Percentiles rank a stretch among this genome's conserved stretches.
Conservation (phyloP, 2,888 invertebrate species). For the Hirtodrosophila confusa region DNA sequence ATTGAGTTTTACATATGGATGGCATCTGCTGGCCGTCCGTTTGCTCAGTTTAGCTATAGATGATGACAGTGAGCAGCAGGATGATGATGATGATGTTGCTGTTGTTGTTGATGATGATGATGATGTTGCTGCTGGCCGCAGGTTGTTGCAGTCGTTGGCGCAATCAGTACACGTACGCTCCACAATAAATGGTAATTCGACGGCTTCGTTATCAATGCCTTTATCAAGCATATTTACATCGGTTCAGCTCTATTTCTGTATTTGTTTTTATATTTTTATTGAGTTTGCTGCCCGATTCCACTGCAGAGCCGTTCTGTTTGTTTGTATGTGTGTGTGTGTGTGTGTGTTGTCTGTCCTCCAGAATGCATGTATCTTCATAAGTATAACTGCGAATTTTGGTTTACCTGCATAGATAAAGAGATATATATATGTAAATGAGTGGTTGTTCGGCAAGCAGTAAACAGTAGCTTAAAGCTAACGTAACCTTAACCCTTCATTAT, state of each 20-base stretch:
- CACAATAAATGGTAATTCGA: conserved; percentile 55
- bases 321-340: neutral
- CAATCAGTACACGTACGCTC: conserved; percentile 52
- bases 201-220: conserved; percentile 44
- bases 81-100: conserved; percentile 17
- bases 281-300: no score
- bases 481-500: neutral
- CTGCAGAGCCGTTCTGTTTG: no score
- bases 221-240: conserved; percentile 65
- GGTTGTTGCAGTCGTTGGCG: conserved; percentile 37
- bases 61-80: conserved; percentile 14
- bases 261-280: conserved; percentile 13
- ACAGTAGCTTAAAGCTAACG: neutral
- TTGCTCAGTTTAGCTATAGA: conserved; percentile 20
- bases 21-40: conserved; percentile 30
- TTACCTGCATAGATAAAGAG: conserved; percentile 31
- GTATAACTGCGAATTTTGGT: conserved; percentile 24
- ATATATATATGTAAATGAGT: neutral
- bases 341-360: conserved; percentile 24
- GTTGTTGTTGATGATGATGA: conserved; percentile 15
- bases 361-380: conserved; percentile 33
- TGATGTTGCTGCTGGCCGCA: conserved; percentile 19
- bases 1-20: conserved; percentile 58
- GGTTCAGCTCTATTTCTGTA: conserved; percentile 21
- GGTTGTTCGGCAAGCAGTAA: no score